A percentile compares a stretch with the other conserved stretches of the same genome.
These are phyloP conservation scores for Portunus trituberculatus DNA, from an alignment of 1,140 invertebrate genomes.

Conservation along the genomic window DNA sequence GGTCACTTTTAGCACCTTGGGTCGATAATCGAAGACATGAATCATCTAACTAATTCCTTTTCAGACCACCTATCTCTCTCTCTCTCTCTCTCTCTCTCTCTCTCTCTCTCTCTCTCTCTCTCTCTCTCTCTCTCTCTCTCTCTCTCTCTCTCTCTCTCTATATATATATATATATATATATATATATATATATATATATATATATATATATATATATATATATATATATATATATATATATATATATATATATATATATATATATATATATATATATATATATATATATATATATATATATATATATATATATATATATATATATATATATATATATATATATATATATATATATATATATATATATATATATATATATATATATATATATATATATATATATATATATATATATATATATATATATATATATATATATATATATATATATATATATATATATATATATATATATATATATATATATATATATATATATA, in stretches of 20 bases:
- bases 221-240: too few relatives aligned
- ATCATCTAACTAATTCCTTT: background rate
- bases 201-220: too few relatives aligned
- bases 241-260: too few relatives aligned
- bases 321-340: background rate
- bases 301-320: constrained; percentile 13
- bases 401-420: constrained; percentile 34
- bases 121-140: background rate
- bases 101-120: background rate
- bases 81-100: too few relatives aligned
- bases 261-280: background rate
- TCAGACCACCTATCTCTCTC: background rate
- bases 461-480: background rate
- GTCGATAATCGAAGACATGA: background rate
- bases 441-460: constrained; percentile 49
- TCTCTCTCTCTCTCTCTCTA: constrained; percentile 36
- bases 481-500: background rate
- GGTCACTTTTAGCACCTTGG: background rate
- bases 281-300: background rate
- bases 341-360: background rate
- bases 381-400: background rate
- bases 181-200: too few relatives aligned
- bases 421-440: constrained; percentile 55
- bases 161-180: too few relatives aligned
- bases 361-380: background rate